Evolutionary conservation across 2,113 vertebrate genomes (phyloP).

Genomic region (Tamias sibiricus): DNA sequence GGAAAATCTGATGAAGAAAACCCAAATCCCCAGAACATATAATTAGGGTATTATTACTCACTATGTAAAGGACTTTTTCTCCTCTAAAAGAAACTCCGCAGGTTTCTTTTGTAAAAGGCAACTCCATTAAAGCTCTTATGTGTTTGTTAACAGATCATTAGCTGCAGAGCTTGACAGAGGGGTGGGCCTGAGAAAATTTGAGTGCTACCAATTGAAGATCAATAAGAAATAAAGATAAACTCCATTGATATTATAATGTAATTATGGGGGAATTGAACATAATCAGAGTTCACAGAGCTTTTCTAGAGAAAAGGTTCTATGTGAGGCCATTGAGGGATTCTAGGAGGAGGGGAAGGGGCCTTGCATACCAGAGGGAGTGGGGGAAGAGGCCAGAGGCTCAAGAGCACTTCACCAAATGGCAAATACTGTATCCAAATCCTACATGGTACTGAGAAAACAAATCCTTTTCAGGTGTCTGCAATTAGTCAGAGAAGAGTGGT

Average conservation of each 20-base stretch:
- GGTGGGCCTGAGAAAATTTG: neutral
- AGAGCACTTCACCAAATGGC: neutral
- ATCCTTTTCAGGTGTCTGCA: neutral
- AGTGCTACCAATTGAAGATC: neutral
- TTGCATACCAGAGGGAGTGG: neutral
- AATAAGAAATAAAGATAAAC: constrained; percentile 49
- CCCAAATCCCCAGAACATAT: neutral
- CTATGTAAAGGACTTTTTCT: constrained; percentile 10
- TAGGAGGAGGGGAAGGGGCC: neutral
- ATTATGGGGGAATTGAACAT: constrained; percentile 5
- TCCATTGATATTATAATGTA: neutral
- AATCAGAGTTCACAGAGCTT: constrained; percentile 53
- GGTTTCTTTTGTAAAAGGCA: constrained; percentile 25
- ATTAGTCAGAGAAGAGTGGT: neutral
- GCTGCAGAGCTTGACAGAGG: neutral
- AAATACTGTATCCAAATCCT: neutral
- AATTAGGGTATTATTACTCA: neutral
- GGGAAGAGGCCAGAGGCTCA: fast-evolving
- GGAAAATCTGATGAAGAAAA: constrained; percentile 37
- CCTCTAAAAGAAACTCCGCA: neutral
- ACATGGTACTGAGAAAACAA: neutral
- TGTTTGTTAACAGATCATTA: constrained; percentile 35
- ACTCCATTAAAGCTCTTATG: neutral
- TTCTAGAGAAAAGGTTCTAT: neutral
- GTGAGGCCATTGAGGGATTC: neutral